Evolutionary conservation across 2,888 invertebrate genomes (phyloP).

Genomic region (Athetis lepigone): DNA sequence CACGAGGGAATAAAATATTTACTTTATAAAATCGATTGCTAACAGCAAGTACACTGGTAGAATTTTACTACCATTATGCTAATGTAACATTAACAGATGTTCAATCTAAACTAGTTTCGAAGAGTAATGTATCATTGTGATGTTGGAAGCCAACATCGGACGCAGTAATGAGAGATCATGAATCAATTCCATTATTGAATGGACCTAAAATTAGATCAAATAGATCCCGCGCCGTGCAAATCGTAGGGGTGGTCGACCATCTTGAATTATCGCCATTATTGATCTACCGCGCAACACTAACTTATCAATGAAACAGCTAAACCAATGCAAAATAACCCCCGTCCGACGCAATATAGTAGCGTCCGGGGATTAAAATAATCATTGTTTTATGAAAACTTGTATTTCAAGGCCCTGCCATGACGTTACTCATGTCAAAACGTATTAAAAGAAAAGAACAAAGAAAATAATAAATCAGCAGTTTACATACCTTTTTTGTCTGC

Average conservation of each 20-base stretch:
- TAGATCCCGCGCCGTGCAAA: conserved; percentile 63
- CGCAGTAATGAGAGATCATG: conserved; percentile 21
- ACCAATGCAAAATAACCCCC: conserved; percentile 39
- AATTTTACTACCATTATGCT: not conserved
- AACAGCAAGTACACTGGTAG: conserved; percentile 3
- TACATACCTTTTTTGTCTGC: conserved; percentile 91
- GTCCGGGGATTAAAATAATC: conserved; percentile 48
- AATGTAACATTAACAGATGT: conserved; percentile 39
- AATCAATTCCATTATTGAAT: conserved; percentile 59
- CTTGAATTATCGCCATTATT: conserved; percentile 80
- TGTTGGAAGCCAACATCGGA: conserved; percentile 9
- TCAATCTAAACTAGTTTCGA: not conserved
- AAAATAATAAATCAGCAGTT: conserved; percentile 76
- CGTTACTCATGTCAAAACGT: conserved; percentile 87
- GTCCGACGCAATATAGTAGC: conserved; percentile 34
- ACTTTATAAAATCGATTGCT: conserved; percentile 24
- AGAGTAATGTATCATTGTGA: not conserved
- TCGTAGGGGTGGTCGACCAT: conserved; percentile 78
- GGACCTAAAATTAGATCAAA: conserved; percentile 72
- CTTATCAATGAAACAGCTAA: conserved; percentile 32
- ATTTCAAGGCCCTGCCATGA: conserved; percentile 75
- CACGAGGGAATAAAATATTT: conserved; percentile 35
- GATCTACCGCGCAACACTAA: conserved; percentile 72
- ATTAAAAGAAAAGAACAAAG: conserved; percentile 82
- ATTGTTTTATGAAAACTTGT: conserved; percentile 64